Conservation (phyloP, 2,113 vertebrate genomes). For the Corythornis cristatus region DNA sequence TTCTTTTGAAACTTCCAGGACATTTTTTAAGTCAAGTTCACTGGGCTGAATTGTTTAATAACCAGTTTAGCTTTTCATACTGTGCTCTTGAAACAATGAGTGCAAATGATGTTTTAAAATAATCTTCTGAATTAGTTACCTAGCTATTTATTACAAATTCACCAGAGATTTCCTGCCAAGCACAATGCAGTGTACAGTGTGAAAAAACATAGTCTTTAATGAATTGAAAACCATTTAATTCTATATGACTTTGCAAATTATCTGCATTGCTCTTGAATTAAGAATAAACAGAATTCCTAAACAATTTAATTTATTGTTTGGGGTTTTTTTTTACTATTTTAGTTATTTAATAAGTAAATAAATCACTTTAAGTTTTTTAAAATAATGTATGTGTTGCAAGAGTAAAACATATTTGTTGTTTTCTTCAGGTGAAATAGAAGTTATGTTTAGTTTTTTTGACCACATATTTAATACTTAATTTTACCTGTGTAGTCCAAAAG, state of each 20-base stretch:
- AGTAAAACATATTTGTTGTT: neutral
- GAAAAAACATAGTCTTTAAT: neutral
- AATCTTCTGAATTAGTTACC: neutral
- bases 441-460: neutral
- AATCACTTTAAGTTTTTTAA: neutral
- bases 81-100: neutral
- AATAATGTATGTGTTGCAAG: neutral
- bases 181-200: neutral
- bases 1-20: neutral
- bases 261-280: neutral
- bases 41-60: conserved; percentile 15
- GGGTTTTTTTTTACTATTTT: neutral
- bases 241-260: neutral
- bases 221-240: neutral
- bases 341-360: neutral
- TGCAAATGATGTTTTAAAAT: neutral
- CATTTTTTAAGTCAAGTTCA: conserved; percentile 1
- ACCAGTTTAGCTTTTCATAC: neutral
- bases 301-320: neutral
- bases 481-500: neutral
- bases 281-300: neutral
- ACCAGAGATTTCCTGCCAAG: neutral
- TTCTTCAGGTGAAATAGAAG: neutral
- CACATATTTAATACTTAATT: neutral
- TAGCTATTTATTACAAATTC: neutral